These are phyloP conservation scores for Ictalurus furcatus DNA, from an alignment of 2,113 vertebrate species.

Conservation along the genomic window DNA sequence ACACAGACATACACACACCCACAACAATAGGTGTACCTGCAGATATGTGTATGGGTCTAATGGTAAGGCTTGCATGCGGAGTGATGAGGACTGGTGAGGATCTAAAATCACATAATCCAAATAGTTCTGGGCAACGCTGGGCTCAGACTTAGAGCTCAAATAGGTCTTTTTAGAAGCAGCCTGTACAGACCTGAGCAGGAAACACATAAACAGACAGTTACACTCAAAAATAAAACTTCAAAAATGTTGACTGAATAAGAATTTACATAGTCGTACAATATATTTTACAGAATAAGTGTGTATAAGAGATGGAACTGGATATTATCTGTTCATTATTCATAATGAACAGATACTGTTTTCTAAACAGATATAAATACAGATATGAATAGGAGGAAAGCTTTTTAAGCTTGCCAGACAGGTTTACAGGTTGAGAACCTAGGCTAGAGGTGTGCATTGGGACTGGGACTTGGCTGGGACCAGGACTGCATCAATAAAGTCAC, in stretches of 20 bases:
- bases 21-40: slow-evolving; percentile 73
- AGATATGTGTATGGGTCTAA: slow-evolving; percentile 85
- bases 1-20: not conserved
- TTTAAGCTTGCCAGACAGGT: not conserved
- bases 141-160: slow-evolving; percentile 60
- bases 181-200: slow-evolving; percentile 33
- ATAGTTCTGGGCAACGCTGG: slow-evolving; percentile 76
- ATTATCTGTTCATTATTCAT: not conserved
- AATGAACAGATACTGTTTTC: not conserved
- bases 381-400: not conserved
- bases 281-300: not conserved
- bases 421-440: not conserved
- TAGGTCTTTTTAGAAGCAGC: slow-evolving; percentile 53
- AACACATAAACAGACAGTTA: slow-evolving; percentile 24
- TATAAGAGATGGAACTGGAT: not conserved
- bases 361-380: not conserved
- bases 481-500: not conserved
- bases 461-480: not conserved
- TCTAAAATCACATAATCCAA: slow-evolving; percentile 86
- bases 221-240: not conserved
- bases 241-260: not conserved
- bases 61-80: slow-evolving; percentile 77
- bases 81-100: slow-evolving; percentile 68
- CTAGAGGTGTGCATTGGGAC: not conserved
- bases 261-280: not conserved